These are phyloP conservation scores for Cyclura pinguis DNA, from an alignment of 2,797 vertebrate species.

Conservation along the genomic window DNA sequence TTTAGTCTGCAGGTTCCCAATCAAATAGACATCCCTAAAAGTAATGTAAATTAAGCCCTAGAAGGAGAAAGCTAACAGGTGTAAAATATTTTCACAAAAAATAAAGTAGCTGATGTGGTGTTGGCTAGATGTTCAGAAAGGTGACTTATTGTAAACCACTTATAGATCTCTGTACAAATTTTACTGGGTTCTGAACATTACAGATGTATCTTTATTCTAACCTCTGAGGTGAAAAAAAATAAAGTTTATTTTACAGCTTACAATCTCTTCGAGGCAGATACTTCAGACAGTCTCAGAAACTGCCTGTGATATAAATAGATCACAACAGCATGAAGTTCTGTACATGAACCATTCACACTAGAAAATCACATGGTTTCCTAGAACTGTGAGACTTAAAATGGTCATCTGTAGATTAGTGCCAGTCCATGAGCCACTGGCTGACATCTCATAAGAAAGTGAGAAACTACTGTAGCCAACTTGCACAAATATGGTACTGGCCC, in stretches of 20 bases:
- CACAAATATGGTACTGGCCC: too few species aligned
- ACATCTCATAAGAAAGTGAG: too few species aligned
- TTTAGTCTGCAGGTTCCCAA: background rate
- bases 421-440: too few species aligned
- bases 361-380: background rate
- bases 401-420: too few species aligned
- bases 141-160: slow-evolving; percentile 31
- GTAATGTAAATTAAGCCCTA: slow-evolving; percentile 18
- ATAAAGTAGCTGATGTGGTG: background rate
- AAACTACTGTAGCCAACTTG: too few species aligned
- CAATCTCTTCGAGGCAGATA: background rate
- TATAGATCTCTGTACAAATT: slow-evolving; percentile 11
- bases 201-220: background rate
- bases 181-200: slow-evolving; percentile 9
- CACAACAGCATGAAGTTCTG: background rate
- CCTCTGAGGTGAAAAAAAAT: background rate
- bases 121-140: slow-evolving; percentile 12
- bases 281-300: background rate
- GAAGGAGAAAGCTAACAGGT: slow-evolving; percentile 13
- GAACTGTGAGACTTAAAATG: too few species aligned
- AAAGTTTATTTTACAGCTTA: background rate
- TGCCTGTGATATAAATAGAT: background rate
- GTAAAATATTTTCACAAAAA: slow-evolving; percentile 16
- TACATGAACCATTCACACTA: background rate
- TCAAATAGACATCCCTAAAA: background rate